Conservation (phyloP, 1,140 invertebrate species). For the Himalopsyche phryganea region DNA sequence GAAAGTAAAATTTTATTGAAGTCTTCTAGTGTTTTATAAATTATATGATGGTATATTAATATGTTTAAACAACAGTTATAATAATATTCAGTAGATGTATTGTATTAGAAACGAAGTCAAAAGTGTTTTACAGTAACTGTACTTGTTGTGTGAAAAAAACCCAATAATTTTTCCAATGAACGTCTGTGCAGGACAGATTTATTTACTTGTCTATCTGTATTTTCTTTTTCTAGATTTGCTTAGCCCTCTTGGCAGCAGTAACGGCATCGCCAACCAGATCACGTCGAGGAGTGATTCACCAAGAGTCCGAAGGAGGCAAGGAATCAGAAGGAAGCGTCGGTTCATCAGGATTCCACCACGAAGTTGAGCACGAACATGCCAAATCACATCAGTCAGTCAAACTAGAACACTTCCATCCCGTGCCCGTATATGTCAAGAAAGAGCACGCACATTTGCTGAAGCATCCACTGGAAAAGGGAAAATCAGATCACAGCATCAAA, state of each 20-base stretch:
- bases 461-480: slow-evolving; percentile 59
- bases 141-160: too few species aligned
- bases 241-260: slow-evolving; percentile 47
- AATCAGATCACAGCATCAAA: slow-evolving; percentile 57
- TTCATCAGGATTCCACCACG: slow-evolving; percentile 56
- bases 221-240: slow-evolving; percentile 42
- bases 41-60: too few species aligned
- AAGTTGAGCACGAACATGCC: slow-evolving; percentile 59
- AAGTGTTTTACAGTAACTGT: too few species aligned
- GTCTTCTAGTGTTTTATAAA: too few species aligned
- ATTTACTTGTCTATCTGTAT: too few species aligned
- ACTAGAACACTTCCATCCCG: slow-evolving; percentile 62
- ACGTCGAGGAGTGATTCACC: slow-evolving; percentile 43
- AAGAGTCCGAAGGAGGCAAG: slow-evolving; percentile 44
- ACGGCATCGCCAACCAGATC: slow-evolving; percentile 40
- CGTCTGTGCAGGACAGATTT: too few species aligned
- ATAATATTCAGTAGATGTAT: too few species aligned
- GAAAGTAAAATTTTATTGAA: too few species aligned
- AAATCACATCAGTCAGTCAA: slow-evolving; percentile 64
- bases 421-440: slow-evolving; percentile 63
- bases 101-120: too few species aligned
- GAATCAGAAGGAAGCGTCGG: slow-evolving; percentile 44
- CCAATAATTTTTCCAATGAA: too few species aligned
- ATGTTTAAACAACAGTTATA: too few species aligned
- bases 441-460: slow-evolving; percentile 60